Evolutionary conservation across 2,797 vertebrate species (phyloP), one percentile per base, ranked within the genome.

Genomic region (Mormyrus hasselquistii): DNA sequence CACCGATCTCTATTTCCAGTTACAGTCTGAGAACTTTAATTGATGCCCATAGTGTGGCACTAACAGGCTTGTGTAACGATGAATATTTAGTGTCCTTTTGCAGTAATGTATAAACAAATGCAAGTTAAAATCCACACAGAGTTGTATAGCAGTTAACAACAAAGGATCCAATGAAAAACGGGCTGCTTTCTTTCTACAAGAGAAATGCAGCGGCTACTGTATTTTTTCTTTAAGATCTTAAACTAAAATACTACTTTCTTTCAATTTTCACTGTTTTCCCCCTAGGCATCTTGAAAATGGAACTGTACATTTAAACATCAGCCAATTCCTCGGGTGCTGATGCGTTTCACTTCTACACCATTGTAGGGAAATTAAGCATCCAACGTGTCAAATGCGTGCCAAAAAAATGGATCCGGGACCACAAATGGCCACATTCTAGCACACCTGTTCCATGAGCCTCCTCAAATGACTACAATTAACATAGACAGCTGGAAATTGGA

Each of bases 1-100:
- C 88, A 69, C 22, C 25, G 9, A 89, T 73, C 88, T 79, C 88
- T 76, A 79, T 62, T 89, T 83, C 62, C 65, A 57, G 44, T 90
- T 84, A 57, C 88, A 89, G 86, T 83, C 85, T 88, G 7, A 69
- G 85, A 53, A 65, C 34, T 65, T 65, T 29, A 62, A 10, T 9
- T 57, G 34, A 84, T 29, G n/a, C 53, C 53, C n/a, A n/a, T 82
- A 69, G 14, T 69, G 25, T n/a, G 62, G 57, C 49, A 55, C 9
- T 16, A 34, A 50, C 53, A 59, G 55, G 34, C 4, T 22, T 65
- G 57, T 22, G 38, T 57, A 65, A 38, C 38, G 79, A 65, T 14
- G 7, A 65, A 34, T 55, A 22, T 73, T 25, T 41, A 29, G 10
- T 53, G 10, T 69, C 49, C 25, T 22, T 16, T 73, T 86, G 22